Evolutionary conservation across 1,140 invertebrate species (phyloP).

Genomic region (Caenorhabditis tropicalis): DNA sequence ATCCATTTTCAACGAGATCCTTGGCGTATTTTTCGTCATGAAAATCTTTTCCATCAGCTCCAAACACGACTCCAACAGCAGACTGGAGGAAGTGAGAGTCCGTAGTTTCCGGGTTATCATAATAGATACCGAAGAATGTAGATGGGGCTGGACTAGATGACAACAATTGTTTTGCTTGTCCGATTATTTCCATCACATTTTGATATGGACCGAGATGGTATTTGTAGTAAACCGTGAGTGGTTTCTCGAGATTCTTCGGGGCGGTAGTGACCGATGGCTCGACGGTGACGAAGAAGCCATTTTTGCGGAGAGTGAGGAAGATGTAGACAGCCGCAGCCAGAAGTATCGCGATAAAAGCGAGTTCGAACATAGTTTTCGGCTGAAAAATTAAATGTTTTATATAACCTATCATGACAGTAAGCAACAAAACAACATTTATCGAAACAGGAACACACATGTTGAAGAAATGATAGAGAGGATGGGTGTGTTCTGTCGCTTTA

Average conservation of each 20-base stretch:
- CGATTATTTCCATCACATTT: conserved; percentile 11
- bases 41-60: conserved; percentile 19
- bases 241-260: conserved; percentile 44
- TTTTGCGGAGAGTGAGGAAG: conserved; percentile 22
- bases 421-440: not conserved
- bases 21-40: conserved; percentile 59
- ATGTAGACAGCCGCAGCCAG: not conserved
- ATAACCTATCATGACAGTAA: not conserved
- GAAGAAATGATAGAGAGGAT: not conserved
- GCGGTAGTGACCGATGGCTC: conserved; percentile 24
- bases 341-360: conserved; percentile 7
- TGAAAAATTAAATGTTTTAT: not conserved
- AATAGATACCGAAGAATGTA: conserved; percentile 60
- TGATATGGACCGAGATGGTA: conserved; percentile 56
- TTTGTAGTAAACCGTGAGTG: conserved; percentile 57
- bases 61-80: conserved; percentile 55
- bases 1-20: conserved; percentile 60
- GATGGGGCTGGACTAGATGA: conserved; percentile 15
- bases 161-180: conserved; percentile 38
- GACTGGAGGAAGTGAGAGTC: conserved; percentile 59
- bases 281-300: conserved; percentile 7
- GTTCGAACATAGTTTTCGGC: conserved; percentile 1
- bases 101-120: conserved; percentile 54
- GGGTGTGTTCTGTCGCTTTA: not conserved
- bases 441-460: not conserved